Conservation (phyloP, 2,797 vertebrate species). For the Sylvilagus floridanus region DNA sequence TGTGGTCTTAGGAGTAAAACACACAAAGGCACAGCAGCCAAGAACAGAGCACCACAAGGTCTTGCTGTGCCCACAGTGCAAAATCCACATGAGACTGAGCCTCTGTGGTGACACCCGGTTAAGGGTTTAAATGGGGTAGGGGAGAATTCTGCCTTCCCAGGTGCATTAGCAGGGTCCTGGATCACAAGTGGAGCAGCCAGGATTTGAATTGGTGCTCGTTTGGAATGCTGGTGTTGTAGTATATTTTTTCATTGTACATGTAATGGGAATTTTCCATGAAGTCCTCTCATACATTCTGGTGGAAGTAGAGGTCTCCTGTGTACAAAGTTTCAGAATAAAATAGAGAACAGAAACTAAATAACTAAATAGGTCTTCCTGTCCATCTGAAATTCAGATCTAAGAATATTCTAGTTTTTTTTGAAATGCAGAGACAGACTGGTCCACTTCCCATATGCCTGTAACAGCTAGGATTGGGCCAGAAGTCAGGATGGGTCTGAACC, state of each 20-base stretch:
- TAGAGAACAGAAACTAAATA: neutral
- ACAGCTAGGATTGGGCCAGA: too few relatives aligned
- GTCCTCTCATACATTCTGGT: neutral
- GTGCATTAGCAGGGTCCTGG: too few relatives aligned
- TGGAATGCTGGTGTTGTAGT: too few relatives aligned
- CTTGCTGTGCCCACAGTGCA: neutral
- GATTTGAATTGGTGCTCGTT: too few relatives aligned
- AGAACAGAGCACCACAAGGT: neutral
- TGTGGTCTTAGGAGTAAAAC: neutral
- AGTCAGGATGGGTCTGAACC: too few relatives aligned
- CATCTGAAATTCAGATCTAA: neutral
- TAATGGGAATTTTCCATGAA: too few relatives aligned
- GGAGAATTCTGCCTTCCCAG: neutral
- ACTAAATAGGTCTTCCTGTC: neutral
- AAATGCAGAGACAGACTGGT: too few relatives aligned
- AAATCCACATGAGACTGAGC: neutral
- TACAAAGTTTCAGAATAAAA: neutral
- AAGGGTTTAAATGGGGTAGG: neutral
- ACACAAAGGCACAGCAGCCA: neutral
- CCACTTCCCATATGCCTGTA: too few relatives aligned
- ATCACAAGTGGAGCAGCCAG: too few relatives aligned
- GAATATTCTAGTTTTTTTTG: too few relatives aligned
- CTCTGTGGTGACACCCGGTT: too few relatives aligned
- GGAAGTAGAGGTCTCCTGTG: neutral
- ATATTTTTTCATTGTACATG: too few relatives aligned